Evolutionary conservation across 1,140 invertebrate species (phyloP).

Genomic region (Doryteuthis pealeii): DNA sequence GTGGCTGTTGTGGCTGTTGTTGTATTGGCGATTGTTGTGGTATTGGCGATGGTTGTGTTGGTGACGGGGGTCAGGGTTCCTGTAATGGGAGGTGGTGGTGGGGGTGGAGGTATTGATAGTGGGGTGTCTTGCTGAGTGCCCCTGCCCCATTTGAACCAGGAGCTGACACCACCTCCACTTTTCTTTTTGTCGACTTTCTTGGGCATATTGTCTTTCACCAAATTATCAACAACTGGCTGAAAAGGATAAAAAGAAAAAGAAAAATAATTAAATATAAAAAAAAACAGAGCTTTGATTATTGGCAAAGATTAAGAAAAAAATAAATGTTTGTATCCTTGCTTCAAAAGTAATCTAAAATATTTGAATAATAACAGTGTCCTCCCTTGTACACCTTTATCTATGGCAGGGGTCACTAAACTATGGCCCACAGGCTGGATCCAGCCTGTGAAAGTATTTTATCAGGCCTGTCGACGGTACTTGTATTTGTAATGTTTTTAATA

Average conservation of each 20-base stretch:
- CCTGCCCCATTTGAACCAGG: slow-evolving; percentile 75
- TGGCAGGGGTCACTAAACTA: too few relatives aligned
- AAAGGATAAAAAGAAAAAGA: slow-evolving; percentile 19
- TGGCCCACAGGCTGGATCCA: too few relatives aligned
- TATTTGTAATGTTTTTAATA: too few relatives aligned
- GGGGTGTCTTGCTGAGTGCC: slow-evolving; percentile 37
- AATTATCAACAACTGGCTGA: slow-evolving; percentile 54
- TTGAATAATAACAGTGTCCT: too few relatives aligned
- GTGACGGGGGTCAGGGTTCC: not conserved
- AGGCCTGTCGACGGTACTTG: too few relatives aligned
- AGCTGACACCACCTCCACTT: slow-evolving; percentile 45
- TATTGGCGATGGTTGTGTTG: not conserved
- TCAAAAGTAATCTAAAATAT: too few relatives aligned
- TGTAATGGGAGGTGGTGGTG: slow-evolving; percentile 1
- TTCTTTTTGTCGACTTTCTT: slow-evolving; percentile 62
- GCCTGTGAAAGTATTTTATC: too few relatives aligned
- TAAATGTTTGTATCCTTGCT: too few relatives aligned
- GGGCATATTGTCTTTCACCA: slow-evolving; percentile 62
- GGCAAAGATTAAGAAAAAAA: too few relatives aligned
- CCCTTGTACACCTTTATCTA: too few relatives aligned
- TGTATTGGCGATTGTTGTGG: not conserved
- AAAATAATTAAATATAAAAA: not conserved
- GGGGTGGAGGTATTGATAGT: not conserved
- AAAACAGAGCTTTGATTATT: too few relatives aligned
- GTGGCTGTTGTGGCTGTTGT: not conserved